Conservation (phyloP, 2,113 vertebrate species). For the Alligator mississippiensis region DNA sequence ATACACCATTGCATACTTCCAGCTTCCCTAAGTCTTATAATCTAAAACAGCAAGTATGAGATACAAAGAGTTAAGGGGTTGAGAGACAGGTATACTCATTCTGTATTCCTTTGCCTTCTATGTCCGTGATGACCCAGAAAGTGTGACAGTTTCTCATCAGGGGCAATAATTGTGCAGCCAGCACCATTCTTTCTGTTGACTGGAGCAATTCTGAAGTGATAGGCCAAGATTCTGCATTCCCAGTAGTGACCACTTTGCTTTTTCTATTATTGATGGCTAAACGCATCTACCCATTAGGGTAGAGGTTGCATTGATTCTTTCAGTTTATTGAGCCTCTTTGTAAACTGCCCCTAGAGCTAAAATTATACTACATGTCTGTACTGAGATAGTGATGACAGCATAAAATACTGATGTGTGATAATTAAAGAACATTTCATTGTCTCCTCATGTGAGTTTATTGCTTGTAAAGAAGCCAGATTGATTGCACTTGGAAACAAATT, state of each 20-base stretch:
- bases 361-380: neutral
- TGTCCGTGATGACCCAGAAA: neutral
- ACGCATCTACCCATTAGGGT: neutral
- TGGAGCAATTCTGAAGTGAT: neutral
- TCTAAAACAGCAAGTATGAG: neutral
- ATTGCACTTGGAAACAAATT: neutral
- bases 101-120: fast-evolving
- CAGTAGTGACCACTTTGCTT: neutral
- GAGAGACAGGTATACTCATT: neutral
- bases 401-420: neutral
- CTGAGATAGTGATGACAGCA: slow-evolving; percentile 19
- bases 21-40: neutral
- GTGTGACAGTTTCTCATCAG: too few relatives aligned
- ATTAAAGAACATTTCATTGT: slow-evolving; percentile 1
- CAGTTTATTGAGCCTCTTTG: neutral
- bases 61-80: neutral
- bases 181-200: neutral
- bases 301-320: neutral
- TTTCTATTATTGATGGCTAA: neutral
- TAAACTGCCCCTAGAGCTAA: slow-evolving; percentile 18
- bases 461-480: slow-evolving; percentile 29
- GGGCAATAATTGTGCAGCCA: too few relatives aligned
- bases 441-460: slow-evolving; percentile 32
- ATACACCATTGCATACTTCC: neutral
- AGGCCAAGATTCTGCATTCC: neutral